phyloP scores from a whole-genome alignment of 2,888 invertebrate species.

The Apoda limacodes region DNA sequence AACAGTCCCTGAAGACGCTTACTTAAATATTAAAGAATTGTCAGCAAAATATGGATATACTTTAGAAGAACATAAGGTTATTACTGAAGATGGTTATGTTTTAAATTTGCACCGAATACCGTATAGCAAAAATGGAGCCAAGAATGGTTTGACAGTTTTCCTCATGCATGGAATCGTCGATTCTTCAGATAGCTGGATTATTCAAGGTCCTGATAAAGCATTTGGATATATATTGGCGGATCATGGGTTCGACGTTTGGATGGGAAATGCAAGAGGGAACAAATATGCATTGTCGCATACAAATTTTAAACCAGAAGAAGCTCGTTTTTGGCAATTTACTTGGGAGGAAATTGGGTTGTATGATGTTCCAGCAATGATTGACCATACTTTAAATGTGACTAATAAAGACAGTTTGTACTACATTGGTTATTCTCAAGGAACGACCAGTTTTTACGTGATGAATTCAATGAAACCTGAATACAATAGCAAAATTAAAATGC shows the following conservation, averaged over 20 bases:
- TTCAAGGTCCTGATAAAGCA: constrained; percentile 72
- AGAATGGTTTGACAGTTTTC: constrained; percentile 59
- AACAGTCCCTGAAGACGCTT: constrained; percentile 28
- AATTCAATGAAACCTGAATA: constrained; percentile 64
- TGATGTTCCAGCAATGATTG: constrained; percentile 80
- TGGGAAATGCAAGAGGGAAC: constrained; percentile 87
- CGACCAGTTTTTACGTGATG: constrained; percentile 69
- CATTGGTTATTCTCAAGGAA: constrained; percentile 79
- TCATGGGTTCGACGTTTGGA: constrained; percentile 80
- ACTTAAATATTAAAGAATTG: constrained; percentile 32
- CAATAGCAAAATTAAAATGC: constrained; percentile 63
- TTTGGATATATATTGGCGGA: constrained; percentile 74
- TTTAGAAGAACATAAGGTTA: constrained; percentile 36
- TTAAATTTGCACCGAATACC: constrained; percentile 40
- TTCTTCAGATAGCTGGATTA: constrained; percentile 79
- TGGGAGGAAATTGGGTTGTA: constrained; percentile 80
- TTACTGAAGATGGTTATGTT: constrained; percentile 43
- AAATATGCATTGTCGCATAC: constrained; percentile 72
- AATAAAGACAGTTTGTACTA: constrained; percentile 68
- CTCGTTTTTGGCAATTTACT: constrained; percentile 57
- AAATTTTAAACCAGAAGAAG: constrained; percentile 19
- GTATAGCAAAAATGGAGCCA: constrained; percentile 15
- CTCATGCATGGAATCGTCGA: constrained; percentile 85
- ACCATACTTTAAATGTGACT: constrained; percentile 66
- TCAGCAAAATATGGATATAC: constrained; percentile 32